phyloP scores from a whole-genome alignment of 1,140 invertebrate genomes.

The Druon quercuslanigerum region DNA sequence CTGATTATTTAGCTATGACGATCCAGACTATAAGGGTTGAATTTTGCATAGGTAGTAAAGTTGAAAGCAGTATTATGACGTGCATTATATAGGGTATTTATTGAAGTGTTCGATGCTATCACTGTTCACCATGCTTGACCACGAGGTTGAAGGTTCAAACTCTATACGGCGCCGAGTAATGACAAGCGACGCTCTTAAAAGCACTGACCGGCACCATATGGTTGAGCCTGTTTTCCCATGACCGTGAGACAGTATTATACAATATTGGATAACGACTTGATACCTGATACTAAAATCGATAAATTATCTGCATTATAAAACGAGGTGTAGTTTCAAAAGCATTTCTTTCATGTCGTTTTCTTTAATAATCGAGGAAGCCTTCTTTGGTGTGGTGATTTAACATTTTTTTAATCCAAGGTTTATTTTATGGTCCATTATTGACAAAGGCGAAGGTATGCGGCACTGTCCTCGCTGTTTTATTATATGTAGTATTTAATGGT shows the following conservation, averaged over 20 bases:
- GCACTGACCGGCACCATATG: conserved; percentile 14
- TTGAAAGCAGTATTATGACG: conserved; percentile 14
- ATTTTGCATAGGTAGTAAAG: conserved; percentile 26
- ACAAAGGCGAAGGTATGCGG: no score
- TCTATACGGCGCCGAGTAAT: conserved; percentile 27
- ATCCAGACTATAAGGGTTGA: conserved; percentile 22
- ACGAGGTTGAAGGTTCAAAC: conserved; percentile 11
- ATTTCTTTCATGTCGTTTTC: neutral
- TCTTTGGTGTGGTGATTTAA: neutral
- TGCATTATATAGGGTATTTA: conserved; percentile 30
- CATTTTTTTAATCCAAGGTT: neutral
- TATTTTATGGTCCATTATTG: no score
- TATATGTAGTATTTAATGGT: no score
- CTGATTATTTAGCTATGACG: conserved; percentile 22
- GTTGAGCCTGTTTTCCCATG: neutral
- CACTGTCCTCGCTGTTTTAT: no score
- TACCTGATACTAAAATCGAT: conserved; percentile 22
- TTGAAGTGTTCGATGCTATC: conserved; percentile 19
- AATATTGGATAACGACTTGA: conserved; percentile 23
- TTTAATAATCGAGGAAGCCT: neutral
- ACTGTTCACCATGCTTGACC: neutral
- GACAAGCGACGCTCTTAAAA: conserved; percentile 26
- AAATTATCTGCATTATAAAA: conserved; percentile 19
- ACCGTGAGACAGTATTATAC: conserved; percentile 24
- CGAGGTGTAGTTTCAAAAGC: neutral